Conservation (phyloP, 2,113 vertebrate species). For the Semnornis frantzii region DNA sequence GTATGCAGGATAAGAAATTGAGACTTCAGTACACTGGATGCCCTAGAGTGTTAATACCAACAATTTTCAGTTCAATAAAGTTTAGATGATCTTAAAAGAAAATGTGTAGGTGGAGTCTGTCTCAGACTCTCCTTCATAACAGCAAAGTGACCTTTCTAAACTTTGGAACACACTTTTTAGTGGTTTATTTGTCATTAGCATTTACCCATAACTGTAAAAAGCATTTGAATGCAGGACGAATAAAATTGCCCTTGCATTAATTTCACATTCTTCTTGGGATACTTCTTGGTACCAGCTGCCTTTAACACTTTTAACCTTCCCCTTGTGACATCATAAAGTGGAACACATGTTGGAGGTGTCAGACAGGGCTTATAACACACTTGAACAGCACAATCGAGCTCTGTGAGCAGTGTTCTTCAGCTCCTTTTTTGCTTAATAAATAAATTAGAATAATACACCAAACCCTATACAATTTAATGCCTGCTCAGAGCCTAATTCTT, state of each 20-base stretch:
- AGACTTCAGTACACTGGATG: slow-evolving; percentile 39
- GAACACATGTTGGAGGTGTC: not conserved
- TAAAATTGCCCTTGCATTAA: not conserved
- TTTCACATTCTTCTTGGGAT: not conserved
- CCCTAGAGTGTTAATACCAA: slow-evolving; percentile 67
- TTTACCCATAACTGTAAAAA: not conserved
- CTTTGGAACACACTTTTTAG: not conserved
- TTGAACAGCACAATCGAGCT: not conserved
- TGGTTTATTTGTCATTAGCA: not conserved
- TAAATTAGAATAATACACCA: not conserved
- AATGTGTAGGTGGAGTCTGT: slow-evolving; percentile 4
- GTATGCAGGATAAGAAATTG: slow-evolving; percentile 59
- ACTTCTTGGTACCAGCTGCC: not conserved
- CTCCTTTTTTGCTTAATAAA: not conserved
- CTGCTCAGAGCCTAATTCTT: slow-evolving; percentile 17
- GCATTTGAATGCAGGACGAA: not conserved
- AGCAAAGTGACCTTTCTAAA: not conserved
- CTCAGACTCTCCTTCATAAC: not conserved
- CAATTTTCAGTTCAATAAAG: slow-evolving; percentile 59
- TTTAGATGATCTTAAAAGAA: slow-evolving; percentile 49
- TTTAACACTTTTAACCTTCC: not conserved
- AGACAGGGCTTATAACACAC: not conserved
- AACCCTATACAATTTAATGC: not conserved
- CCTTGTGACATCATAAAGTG: not conserved
- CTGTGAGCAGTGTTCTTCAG: not conserved